These are phyloP conservation scores for Propithecus deckenii DNA, from an alignment of 2,797 vertebrate genomes.

Conservation along the genomic window DNA sequence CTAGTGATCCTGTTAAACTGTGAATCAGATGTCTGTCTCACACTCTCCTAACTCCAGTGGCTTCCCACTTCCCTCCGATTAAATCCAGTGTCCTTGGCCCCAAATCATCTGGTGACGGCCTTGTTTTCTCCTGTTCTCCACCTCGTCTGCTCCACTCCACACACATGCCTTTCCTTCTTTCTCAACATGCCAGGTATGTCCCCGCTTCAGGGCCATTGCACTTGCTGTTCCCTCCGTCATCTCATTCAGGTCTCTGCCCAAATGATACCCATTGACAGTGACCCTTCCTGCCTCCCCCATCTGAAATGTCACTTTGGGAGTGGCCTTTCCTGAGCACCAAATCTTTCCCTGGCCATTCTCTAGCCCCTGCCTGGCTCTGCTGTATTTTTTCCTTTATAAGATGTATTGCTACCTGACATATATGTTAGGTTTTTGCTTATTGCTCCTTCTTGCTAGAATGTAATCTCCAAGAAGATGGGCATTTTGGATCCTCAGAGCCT, in stretches of 20 bases:
- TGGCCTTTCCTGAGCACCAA: not conserved
- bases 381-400: not conserved
- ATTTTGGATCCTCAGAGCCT: not conserved
- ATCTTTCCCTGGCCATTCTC: not conserved
- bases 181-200: not conserved
- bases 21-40: not conserved
- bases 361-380: not conserved
- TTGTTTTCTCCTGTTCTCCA: not conserved
- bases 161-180: not conserved
- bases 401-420: not conserved
- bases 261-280: not conserved
- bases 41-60: not conserved
- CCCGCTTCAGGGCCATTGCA: not conserved
- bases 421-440: constrained; percentile 11
- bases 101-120: not conserved
- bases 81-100: not conserved
- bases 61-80: not conserved
- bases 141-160: not conserved
- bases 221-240: not conserved
- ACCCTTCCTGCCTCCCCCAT: not conserved
- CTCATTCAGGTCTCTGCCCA: not conserved
- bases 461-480: not conserved
- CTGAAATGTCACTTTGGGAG: not conserved
- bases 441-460: not conserved
- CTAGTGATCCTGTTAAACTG: not conserved